These are phyloP conservation scores for Eilema sororculum DNA, from an alignment of 2,888 invertebrate species.

Conservation along the genomic window DNA sequence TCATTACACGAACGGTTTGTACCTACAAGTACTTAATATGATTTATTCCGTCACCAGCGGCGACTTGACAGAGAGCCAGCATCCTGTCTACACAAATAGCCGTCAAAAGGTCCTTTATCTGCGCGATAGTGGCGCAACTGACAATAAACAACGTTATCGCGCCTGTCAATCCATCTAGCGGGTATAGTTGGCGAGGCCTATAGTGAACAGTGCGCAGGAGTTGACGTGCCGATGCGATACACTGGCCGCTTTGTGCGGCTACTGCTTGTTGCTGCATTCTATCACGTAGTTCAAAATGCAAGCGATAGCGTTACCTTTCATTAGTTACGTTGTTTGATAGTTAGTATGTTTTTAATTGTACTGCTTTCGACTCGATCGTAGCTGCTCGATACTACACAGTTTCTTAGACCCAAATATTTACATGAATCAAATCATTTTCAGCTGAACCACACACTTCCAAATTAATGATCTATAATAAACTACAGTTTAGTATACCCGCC, in stretches of 20 bases:
- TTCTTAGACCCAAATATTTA: background rate
- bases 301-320: background rate
- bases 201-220: conserved; percentile 15
- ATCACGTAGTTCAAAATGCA: background rate
- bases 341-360: background rate
- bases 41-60: conserved; percentile 9
- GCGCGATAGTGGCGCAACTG: conserved; percentile 11
- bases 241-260: conserved; percentile 20
- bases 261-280: background rate
- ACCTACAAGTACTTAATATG: background rate
- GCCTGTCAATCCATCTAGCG: conserved; percentile 10
- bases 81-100: conserved; percentile 25
- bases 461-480: background rate
- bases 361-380: too few relatives aligned
- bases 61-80: conserved; percentile 11
- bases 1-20: background rate
- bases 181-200: conserved; percentile 9
- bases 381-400: too few relatives aligned
- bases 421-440: background rate
- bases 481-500: background rate
- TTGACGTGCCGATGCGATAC: conserved; percentile 2
- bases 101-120: conserved; percentile 22
- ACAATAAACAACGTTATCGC: conserved; percentile 21
- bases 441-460: background rate
- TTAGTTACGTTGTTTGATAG: background rate